Base-by-base conservation (phyloP, 2,888 invertebrate genomes). In the Orthonychiurus folsomi region DNA sequence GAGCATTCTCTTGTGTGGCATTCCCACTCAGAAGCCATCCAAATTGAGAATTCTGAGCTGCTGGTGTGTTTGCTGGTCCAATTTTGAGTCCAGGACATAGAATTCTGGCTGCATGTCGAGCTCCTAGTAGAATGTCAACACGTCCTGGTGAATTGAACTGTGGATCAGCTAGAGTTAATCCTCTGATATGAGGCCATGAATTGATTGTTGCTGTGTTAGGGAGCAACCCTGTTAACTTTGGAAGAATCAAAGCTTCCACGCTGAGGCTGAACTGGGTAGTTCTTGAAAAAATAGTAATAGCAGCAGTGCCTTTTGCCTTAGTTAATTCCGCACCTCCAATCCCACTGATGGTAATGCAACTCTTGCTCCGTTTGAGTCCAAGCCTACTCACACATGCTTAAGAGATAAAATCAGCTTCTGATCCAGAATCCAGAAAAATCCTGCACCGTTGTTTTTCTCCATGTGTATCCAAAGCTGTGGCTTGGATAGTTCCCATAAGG, bases 401-500 rank as follows among this genome's bases (percentile, higher is more conserved):
- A n/a, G 67, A 59, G 24, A 67, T 65, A 37, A 62, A 63, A 28
- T 50, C 55, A 18, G n/a, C 27, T 15, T 50, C 48, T 26, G 64
- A 61, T 1, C 66, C 66, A 48, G 54, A n/a, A 27, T 64, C 66
- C 0, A 64, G 20, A 1, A 67, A 52, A 21, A 59, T 60, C 1
- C 66, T 60, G 21, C 27, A 37, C 18, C 24, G 5, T 5, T 23
- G 23, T 12, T 47, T 24, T 3, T 57, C 1, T 15, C 62, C 59
- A 20, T 15, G 3, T 1, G 5, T 1, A 3, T 60, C 59, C 3
- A 26, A 15, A 2, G 65, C 62, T 1, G 48, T 3, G 0, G 65
- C 61, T 2, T 60, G n/a, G 26, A 63, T 65, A 47, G 65, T 67
- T 9, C 62, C 62, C 21, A 67, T 50, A 0, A 67, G 18, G 2